Percentiles rank a stretch among this genome's conserved stretches.
Conservation (phyloP, 1,140 invertebrate genomes). For the Stenopsyche tienmushanensis region DNA sequence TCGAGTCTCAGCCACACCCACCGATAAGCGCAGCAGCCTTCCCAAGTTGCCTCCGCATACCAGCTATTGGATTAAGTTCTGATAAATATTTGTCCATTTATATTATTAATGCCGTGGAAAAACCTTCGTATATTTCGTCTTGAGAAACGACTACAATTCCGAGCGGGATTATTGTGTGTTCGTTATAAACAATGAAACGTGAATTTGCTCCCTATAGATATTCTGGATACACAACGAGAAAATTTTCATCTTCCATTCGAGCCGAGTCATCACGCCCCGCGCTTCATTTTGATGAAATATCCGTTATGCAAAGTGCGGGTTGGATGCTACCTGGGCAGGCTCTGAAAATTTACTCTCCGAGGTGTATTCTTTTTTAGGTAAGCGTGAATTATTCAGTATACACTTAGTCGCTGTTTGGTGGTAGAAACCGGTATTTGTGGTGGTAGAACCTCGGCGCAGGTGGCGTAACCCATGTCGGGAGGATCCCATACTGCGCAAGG, state of each 20-base stretch:
- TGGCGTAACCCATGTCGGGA: conserved; percentile 18
- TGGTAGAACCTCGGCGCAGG: conserved; percentile 4
- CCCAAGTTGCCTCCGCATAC: no score
- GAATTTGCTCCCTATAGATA: not conserved
- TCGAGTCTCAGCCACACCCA: no score
- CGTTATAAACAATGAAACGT: not conserved
- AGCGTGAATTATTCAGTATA: conserved; percentile 32
- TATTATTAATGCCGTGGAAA: no score
- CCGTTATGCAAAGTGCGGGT: no score
- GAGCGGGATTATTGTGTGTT: no score
- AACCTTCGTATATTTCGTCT: no score
- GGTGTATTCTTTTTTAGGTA: conserved; percentile 27
- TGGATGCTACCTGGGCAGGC: no score
- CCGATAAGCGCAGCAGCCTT: no score
- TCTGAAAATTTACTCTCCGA: not conserved
- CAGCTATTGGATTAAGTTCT: no score
- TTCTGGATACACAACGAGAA: not conserved
- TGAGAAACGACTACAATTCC: no score
- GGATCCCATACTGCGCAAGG: conserved; percentile 5
- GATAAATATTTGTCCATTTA: no score
- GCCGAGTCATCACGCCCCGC: not conserved
- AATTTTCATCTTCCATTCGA: not conserved
- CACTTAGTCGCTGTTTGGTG: conserved; percentile 18
- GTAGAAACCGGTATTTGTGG: not conserved
- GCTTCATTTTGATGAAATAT: not conserved